A percentile compares a stretch with the other conserved stretches of the same genome.
These are phyloP conservation scores for Catagonus wagneri DNA, from an alignment of 2,113 vertebrate species.

Conservation along the genomic window DNA sequence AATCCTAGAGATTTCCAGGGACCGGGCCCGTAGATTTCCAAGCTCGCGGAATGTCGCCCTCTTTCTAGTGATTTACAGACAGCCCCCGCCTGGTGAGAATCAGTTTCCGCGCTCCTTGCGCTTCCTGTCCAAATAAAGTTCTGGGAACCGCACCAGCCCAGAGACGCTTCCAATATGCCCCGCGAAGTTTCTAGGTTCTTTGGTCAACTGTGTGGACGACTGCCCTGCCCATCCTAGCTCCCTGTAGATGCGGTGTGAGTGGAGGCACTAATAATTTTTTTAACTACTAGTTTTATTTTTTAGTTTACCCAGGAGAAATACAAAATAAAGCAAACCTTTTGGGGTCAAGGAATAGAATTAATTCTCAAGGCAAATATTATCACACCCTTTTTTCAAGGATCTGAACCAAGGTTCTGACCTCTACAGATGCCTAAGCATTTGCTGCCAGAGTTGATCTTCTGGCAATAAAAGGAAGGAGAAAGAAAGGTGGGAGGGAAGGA, in stretches of 20 bases:
- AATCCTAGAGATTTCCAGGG: neutral
- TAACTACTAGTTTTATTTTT: neutral
- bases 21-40: neutral
- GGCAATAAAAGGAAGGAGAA: neutral
- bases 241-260: neutral
- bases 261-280: neutral
- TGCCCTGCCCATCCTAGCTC: neutral
- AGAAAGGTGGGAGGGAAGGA: neutral
- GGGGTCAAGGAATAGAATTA: neutral
- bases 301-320: neutral
- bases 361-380: neutral
- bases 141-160: neutral
- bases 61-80: neutral
- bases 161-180: neutral
- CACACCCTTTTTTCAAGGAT: neutral
- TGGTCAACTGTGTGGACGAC: neutral
- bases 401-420: neutral
- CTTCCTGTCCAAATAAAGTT: neutral
- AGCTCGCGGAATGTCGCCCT: neutral
- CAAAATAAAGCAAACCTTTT: constrained; percentile 23
- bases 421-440: neutral
- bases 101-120: neutral
- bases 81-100: neutral
- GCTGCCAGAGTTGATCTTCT: neutral
- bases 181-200: neutral